Base-by-base conservation (phyloP, 2,888 invertebrate species). In the Caenorhabditis sp. region DNA sequence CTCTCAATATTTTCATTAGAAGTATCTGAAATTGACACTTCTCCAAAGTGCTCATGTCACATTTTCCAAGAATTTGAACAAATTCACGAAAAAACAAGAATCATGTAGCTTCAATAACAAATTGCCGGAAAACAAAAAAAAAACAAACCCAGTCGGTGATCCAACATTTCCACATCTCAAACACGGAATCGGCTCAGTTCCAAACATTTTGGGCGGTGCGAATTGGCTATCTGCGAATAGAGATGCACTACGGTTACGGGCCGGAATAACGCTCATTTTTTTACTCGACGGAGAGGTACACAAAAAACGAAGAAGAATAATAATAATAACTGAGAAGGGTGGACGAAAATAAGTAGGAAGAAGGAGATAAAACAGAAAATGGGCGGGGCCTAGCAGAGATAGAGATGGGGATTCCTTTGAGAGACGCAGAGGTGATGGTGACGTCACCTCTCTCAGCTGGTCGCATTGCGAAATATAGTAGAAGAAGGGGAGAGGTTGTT, bases 161-260 rank as follows among this genome's bases (percentile, higher is more conserved):
- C 76, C 77, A 27, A 67, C 62, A 56, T 72, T 67, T 53, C 76
- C 73, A 58, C 82, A 82, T 50, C 82, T 54, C 1, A 80, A 21
- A 53, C 82, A 82, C 7, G 82, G 80, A 56, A 82, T 72, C 52
- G 76, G 78, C 59, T 80, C 80, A 26, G 69, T 64, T 62, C 68
- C 70, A 36, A 80, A 31, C 80, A 80, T 80, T 73, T 66, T 70
- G 23, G 59, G 61, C 53, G 76, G 76, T 36, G 68, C 65, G 23
- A 60, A 60, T 31, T 26, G 69, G n/a, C 63, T 64, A 54, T 68
- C 75, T 50, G 63, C 70, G 59, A 65, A 74, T 26, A 77, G 67
- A n/a, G 71, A 71, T 23, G 61, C 56, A 31, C 76, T 76, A 57
- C 76, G 76, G 38, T 70, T 66, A 14, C 76, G 64, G n/a, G 20